Base-by-base conservation (phyloP, 1,140 invertebrate genomes). In the Uloborus diversus region DNA sequence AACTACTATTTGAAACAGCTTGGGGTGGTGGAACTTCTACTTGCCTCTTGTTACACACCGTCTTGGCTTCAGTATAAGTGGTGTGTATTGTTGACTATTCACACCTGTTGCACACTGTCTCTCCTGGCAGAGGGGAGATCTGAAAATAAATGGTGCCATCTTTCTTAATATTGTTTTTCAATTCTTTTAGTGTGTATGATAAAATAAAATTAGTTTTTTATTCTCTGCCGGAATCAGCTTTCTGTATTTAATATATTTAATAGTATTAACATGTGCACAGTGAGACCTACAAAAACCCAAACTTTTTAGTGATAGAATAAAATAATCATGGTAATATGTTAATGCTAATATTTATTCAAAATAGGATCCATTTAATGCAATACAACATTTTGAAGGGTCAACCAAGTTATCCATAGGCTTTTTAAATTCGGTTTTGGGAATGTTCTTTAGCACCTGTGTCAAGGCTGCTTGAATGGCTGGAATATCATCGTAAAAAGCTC, bases 141-240 rank as follows among this genome's bases (percentile, higher is more conserved):
- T 59, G 56, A 66, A 68, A 59, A 73, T 79, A 78, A 78, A 79
- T 79, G 76, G 76, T 79, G 76, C 76, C 76, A 79, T 79, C 56
- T 79, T 79, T 79, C 76, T 79, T 79, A 79, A 68, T 79, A 68
- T 68, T 79, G 76, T 79, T 79, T 68, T 68, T 79, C 56, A 68
- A 69, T 79, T 78, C 73, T 37, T 78, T 75, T 78, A 65, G 73
- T 78, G 73, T 78, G 73, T 78, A 78, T 78, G 73, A 78, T 78
- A 66, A 78, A 78, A 78, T 78, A 78, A 78, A 78, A 78, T 78
- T 78, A 78, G 73, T 78, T 78, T 78, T 78, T 78, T 78, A 78
- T 78, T 78, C 73, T 78, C 59, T 78, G 73, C 49, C 42, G 49
- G 42, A 78, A 73, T 37, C 30, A 47, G 11, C n/a, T 20, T 53